Evolutionary conservation across 2,797 vertebrate genomes (phyloP), one percentile per base, ranked within the genome.

Genomic region (Lithobates sylvaticus): DNA sequence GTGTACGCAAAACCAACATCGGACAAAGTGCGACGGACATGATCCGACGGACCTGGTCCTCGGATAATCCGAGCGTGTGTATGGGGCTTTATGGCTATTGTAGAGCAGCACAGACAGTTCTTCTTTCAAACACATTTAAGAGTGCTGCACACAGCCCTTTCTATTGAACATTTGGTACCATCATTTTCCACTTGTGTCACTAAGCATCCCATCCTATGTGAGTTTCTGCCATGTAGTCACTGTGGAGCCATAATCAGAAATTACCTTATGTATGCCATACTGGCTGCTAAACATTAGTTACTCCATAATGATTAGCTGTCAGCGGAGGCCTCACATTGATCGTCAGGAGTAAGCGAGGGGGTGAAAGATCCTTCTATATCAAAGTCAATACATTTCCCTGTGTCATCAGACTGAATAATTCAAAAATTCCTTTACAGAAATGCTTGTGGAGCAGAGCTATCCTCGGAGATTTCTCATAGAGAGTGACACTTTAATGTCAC

Each of bases 331-430:
- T 64, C 58, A 26, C 71, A 86, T 86, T 65, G 85, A 86, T 86
- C 82, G 69, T 73, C 32, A 34, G 50, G 10, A 86, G 50, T 72
- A 86, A 78, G 68, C 80, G 29, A 44, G 58, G 34, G 34, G 79
- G 85, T 86, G 85, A 86, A 83, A 83, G 85, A 79, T 86, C 80
- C 3, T 72, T 77, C 65, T 27, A 61, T 86, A 71, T 86, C 34
- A 67, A 73, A 76, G 68, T 70, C 78, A 81, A 81, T 81, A 81
- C 67, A 82, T 86, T 83, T 83, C 79, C 67, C 50, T 72, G 39
- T 86, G 85, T 82, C 80, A 65, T 72, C 79, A 29, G 4, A 34
- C 76, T 78, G 50, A 78, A 86, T 78, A 71, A 83, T 82, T 83
- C 68, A 86, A 82, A 83, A 61, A 73, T 76, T 83, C 39, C 29